Evolutionary conservation across 2,888 invertebrate species (phyloP), one percentile per base, ranked within the genome.

Genomic region (Drosophila ezoana): DNA sequence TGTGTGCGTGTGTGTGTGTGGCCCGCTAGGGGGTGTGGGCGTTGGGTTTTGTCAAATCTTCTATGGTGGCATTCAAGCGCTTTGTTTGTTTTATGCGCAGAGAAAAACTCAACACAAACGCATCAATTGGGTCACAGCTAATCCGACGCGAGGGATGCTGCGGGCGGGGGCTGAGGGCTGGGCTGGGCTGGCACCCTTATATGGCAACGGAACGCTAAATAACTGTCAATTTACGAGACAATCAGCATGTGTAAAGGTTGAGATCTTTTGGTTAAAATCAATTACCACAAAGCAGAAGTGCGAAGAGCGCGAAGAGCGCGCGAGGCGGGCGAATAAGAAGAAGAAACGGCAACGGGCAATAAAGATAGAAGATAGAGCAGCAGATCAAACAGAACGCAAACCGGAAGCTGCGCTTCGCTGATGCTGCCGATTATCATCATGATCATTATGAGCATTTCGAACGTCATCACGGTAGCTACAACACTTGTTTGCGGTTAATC

Each of bases 211-310:
- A 56, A 52, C 61, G 61, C 75, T 65, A 79, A 85, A 82, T 76
- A 76, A 66, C 76, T 76, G 87, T 84, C 69, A 79, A 57, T 79
- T 73, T 70, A 69, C 76, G 76, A 69, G 83, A 77, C 82, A 87
- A 75, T 69, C 80, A 66, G 68, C 58, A 65, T 79, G 79, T 76
- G 65, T 72, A 72, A 74, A 76, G 83, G 65, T 73, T 74, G 54
- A 64, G 81, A 82, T 81, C 81, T 82, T 76, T 83, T 58, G 84
- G 77, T 75, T 79, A 49, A 85, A 84, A 85, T 72, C 87, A 87
- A 87, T 84, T 87, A 85, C 79, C 69, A 66, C 76, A 78, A 71
- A 73, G 37, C 47, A 51, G 44, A n/a, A n/a, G n/a, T n/a, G n/a
- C n/a, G n/a, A n/a, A n/a, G n/a, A 54, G 47, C 44, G 52, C 51